Percentiles rank a stretch among this genome's conserved stretches.
These are phyloP conservation scores for Crepidodera aurea DNA, from an alignment of 2,888 invertebrate species.

Conservation along the genomic window DNA sequence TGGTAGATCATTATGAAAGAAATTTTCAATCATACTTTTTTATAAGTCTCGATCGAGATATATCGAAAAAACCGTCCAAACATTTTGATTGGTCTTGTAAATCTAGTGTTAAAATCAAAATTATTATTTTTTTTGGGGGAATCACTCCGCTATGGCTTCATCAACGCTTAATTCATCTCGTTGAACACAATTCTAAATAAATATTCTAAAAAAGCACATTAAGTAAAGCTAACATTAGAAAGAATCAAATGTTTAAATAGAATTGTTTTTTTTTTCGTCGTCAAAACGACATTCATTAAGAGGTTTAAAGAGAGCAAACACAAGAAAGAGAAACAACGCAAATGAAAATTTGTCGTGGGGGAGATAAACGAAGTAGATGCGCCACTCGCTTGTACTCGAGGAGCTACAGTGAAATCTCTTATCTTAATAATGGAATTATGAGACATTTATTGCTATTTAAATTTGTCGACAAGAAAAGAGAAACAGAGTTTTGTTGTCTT, in stretches of 20 bases:
- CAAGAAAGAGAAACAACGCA: conserved; percentile 10
- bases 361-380: conserved; percentile 11
- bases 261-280: neutral
- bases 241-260: conserved; percentile 1
- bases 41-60: no score
- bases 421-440: conserved; percentile 31
- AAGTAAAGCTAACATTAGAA: neutral
- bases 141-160: no score
- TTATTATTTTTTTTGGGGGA: no score
- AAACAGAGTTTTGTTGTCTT: conserved; percentile 22
- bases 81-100: no score
- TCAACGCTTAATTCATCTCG: no score
- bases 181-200: no score
- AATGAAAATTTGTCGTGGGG: conserved; percentile 23
- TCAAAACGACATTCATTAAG: conserved; percentile 9
- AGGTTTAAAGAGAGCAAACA: conserved; percentile 8
- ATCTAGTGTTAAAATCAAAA: no score
- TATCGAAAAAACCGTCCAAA: no score
- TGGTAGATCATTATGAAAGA: no score
- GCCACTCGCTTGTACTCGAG: conserved; percentile 3
- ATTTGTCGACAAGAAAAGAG: conserved; percentile 26
- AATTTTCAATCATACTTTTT: no score
- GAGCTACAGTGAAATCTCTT: conserved; percentile 24
- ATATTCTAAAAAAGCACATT: neutral
- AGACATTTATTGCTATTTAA: conserved; percentile 30